Conservation (phyloP, 2,113 vertebrate genomes). For the Anguilla rostrata region DNA sequence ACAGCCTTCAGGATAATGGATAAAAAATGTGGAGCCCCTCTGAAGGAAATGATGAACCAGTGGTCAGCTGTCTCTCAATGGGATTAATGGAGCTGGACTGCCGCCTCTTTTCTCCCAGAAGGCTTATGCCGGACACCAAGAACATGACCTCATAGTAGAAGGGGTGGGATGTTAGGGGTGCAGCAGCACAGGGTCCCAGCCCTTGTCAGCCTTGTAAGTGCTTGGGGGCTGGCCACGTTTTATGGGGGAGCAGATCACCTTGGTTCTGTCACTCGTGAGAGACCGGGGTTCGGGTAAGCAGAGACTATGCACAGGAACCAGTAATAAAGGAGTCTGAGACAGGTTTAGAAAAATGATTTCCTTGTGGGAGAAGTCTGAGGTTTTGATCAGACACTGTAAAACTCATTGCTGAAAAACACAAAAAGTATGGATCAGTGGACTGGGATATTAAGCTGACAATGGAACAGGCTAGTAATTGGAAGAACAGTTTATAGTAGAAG, state of each 20-base stretch:
- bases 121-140: neutral
- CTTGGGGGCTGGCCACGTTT: neutral
- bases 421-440: neutral
- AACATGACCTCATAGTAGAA: neutral
- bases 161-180: neutral
- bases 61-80: neutral
- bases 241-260: neutral
- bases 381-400: neutral
- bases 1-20: neutral
- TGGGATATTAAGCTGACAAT: neutral
- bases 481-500: neutral
- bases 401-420: neutral
- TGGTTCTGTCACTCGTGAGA: neutral
- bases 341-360: neutral
- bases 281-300: neutral
- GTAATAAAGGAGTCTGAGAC: neutral
- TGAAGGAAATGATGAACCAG: neutral
- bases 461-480: neutral
- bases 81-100: neutral
- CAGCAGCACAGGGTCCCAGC: neutral
- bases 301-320: neutral
- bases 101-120: neutral
- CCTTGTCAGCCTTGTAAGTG: neutral
- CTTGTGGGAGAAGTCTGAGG: neutral
- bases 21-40: neutral